A percentile compares a stretch with the other conserved stretches of the same genome.
phyloP scores from a whole-genome alignment of 1,140 invertebrate genomes.

The Euura lappo region DNA sequence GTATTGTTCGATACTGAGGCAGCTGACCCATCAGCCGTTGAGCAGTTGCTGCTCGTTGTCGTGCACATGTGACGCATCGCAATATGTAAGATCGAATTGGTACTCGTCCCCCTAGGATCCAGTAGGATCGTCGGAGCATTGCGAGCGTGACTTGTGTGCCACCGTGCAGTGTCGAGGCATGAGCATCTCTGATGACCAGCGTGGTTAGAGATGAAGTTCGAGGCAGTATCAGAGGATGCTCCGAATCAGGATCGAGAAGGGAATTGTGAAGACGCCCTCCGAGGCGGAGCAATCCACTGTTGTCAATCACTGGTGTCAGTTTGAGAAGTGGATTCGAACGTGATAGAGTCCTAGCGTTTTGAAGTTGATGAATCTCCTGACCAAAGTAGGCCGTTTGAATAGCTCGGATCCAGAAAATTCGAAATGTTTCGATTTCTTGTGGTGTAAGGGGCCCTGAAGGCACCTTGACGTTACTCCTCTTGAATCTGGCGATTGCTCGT shows the following conservation, averaged over 20 bases:
- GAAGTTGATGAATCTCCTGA: background rate
- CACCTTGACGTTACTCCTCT: background rate
- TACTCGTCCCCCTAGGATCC: constrained; percentile 27
- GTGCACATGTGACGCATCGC: constrained; percentile 36
- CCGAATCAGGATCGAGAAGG: constrained; percentile 12
- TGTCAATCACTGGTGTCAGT: constrained; percentile 20
- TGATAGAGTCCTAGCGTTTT: background rate
- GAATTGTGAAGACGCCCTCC: constrained; percentile 27
- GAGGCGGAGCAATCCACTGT: constrained; percentile 23
- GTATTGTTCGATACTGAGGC: constrained; percentile 28
- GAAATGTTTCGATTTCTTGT: background rate
- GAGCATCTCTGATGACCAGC: constrained; percentile 38
- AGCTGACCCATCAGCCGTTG: constrained; percentile 43
- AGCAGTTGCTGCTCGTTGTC: constrained; percentile 20
- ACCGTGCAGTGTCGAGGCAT: constrained; percentile 39
- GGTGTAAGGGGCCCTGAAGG: background rate
- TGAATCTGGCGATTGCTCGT: background rate
- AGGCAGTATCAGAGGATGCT: constrained; percentile 30
- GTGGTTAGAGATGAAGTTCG: constrained; percentile 18
- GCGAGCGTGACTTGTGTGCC: constrained; percentile 39
- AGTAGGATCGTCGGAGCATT: constrained; percentile 28
- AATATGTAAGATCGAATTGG: constrained; percentile 14
- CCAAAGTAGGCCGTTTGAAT: background rate
- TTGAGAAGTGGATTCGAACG: background rate
- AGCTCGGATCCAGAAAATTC: background rate